Evolutionary conservation across 2,113 vertebrate species (phyloP), one percentile per base, ranked within the genome.

Genomic region (Marmota monax): DNA sequence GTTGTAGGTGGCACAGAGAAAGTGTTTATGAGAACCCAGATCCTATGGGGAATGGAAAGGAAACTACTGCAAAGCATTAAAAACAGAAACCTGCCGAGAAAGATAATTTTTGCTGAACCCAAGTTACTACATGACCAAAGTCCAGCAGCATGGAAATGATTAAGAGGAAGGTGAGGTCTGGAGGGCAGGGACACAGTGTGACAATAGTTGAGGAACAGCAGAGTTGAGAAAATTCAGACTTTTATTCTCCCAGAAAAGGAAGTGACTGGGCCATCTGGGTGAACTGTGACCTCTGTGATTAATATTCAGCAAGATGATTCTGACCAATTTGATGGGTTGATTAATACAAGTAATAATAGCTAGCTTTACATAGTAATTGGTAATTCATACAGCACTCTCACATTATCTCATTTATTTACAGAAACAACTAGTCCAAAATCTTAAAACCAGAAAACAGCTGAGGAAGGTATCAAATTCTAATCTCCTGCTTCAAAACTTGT

Each of bases 341-440:
- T 96, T 83, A 90, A 85, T 32, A 23, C 5, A 70, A 80, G 42
- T 76, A 73, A 42, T 76, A 79, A 88, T 0, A 83, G 83, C n/a
- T 83, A 39, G 73, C 25, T 80, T 63, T 83, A 83, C 7, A 79
- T 0, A 53, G 11, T 67, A 87, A 67, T 78, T 92, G 32, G 22
- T 88, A 79, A 89, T 39, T 88, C 65, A 96, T 16, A 88, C 92
- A 96, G 53, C 27, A 74, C 22, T 65, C 13, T 74, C 58, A 84
- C 4, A 45, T 84, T n/a, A 70, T 85, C 83, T 92, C 53, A 83
- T 70, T 96, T 76, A 90, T 84, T 90, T 72, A 86, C 29, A 73
- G 77, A 84, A 93, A 17, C 23, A 92, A 89, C 3, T 80, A 91
- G 42, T 87, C 25, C 22, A 86, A 97, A 90, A 90, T 94, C 76